Base-by-base conservation (phyloP, 1,140 invertebrate genomes). In the Anoplolepis gracilipes region DNA sequence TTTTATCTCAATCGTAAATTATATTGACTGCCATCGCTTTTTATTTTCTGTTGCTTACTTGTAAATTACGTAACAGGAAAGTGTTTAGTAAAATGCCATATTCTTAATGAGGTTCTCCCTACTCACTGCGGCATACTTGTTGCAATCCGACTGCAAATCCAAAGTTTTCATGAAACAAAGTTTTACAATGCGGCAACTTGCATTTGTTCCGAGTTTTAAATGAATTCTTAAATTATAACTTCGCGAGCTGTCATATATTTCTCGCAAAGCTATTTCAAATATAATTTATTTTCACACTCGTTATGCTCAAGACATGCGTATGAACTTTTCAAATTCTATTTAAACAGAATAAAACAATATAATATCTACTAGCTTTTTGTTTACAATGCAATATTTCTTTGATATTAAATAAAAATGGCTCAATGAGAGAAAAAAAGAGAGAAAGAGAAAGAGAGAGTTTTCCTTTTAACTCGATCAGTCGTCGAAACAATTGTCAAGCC, bases 111-210 rank as follows among this genome's bases (percentile, higher is more conserved):
- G 36, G 7, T 36, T n/a, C 22, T 13, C 11, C 10, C n/a, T 22
- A 11, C 28, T 16, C 11, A 0, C 42, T 30, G 42, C 22, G 1
- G 42, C 30, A 25, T n/a, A 73, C 39, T 67, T 49, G 28, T 67
- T 79, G 62, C 76, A 55, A 64, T 49, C 36, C 46, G 22, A 39
- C 30, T 79, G 62, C 5, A 16, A 79, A 79, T 55, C 69, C n/a
- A n/a, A 28, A 65, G 30, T 25, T 62, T 78, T 78, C 13, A 67
- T 6, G 30, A 67, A 78, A 78, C 42, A 13, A 49, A 67, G 16
- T 65, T 65, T 78, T 65, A 39, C n/a, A 42, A 65, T 16, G 30
- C 6, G 59, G n/a, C 11, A 53, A 78, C 76, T 78, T 78, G 16
- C 42, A 28, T 69, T 79, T 53, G 28, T 30, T 25, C n/a, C 22